phyloP scores from a whole-genome alignment of 2,888 invertebrate genomes.

The Ichneumoninae sp. region DNA sequence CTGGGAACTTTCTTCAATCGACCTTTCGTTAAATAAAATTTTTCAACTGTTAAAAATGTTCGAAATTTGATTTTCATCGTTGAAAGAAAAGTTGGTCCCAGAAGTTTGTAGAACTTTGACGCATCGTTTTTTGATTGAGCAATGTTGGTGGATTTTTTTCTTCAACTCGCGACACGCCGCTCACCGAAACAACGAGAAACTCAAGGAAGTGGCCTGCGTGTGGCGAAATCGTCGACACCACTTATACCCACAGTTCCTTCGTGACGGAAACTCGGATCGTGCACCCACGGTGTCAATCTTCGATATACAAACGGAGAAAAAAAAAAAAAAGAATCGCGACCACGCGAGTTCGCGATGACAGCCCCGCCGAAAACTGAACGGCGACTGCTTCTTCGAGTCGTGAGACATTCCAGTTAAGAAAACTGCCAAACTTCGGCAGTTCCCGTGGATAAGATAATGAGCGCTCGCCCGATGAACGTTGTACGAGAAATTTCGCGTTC shows the following conservation, averaged over 20 bases:
- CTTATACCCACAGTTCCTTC: conserved; percentile 27
- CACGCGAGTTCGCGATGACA: conserved; percentile 26
- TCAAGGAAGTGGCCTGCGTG: conserved; percentile 22
- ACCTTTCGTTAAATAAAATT: background rate
- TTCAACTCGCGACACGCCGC: conserved; percentile 1
- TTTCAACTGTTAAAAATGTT: background rate
- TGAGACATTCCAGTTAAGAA: conserved; percentile 57
- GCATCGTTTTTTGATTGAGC: conserved; percentile 29
- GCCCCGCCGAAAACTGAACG: conserved; percentile 41
- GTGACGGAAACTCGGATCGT: conserved; percentile 71
- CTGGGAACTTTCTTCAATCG: background rate
- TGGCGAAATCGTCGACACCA: conserved; percentile 13
- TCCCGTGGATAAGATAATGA: conserved; percentile 52
- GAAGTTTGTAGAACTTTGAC: background rate
- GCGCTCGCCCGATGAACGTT: conserved; percentile 20
- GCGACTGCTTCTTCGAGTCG: conserved; percentile 39
- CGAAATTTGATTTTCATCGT: background rate
- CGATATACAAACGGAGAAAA: conserved; percentile 57
- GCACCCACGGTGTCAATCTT: conserved; percentile 69
- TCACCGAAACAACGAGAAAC: conserved; percentile 14
- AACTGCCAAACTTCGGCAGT: conserved; percentile 61
- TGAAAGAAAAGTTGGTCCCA: background rate
- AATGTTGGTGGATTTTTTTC: background rate
- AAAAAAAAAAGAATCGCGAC: conserved; percentile 28
- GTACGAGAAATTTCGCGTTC: conserved; percentile 52